A percentile compares a stretch with the other conserved stretches of the same genome.
Conservation (phyloP, 1,140 invertebrate genomes). For the Babylonia areolata region DNA sequence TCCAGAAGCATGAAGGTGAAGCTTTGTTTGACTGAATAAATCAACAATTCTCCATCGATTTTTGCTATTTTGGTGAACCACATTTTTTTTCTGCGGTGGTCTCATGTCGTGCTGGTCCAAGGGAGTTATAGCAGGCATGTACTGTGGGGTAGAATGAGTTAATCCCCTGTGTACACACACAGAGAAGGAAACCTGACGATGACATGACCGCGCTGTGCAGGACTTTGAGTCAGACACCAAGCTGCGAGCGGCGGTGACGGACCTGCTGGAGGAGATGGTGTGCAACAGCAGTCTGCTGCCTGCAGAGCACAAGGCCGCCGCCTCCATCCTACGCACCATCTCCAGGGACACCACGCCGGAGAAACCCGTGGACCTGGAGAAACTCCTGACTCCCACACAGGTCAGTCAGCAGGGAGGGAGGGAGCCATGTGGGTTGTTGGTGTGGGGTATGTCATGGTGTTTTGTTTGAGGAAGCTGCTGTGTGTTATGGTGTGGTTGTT, state of each 20-base stretch:
- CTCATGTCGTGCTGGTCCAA: too few species aligned
- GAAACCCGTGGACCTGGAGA: slow-evolving; percentile 81
- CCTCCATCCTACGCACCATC: slow-evolving; percentile 86
- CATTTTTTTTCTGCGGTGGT: too few species aligned
- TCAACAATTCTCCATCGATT: too few species aligned
- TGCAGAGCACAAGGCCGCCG: slow-evolving; percentile 92
- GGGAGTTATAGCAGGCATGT: too few species aligned
- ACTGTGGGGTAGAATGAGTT: too few species aligned
- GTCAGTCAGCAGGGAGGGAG: slow-evolving; percentile 76
- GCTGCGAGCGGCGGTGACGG: slow-evolving; percentile 86
- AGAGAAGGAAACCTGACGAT: too few species aligned
- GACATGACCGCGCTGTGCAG: slow-evolving; percentile 77
- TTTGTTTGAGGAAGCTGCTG: too few species aligned
- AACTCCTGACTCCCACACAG: slow-evolving; percentile 83
- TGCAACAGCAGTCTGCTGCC: slow-evolving; percentile 90
- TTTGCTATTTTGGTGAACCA: too few species aligned
- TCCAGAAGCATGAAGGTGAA: too few species aligned
- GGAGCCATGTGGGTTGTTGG: neutral
- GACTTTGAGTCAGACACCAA: slow-evolving; percentile 90
- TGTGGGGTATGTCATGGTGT: neutral
- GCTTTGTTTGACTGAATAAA: too few species aligned
- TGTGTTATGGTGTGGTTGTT: too few species aligned
- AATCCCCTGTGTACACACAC: too few species aligned
- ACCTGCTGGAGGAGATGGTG: slow-evolving; percentile 92
- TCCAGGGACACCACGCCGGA: slow-evolving; percentile 81